Conservation (phyloP, 2,797 vertebrate species). For the Dendrocincla fuliginosa region DNA sequence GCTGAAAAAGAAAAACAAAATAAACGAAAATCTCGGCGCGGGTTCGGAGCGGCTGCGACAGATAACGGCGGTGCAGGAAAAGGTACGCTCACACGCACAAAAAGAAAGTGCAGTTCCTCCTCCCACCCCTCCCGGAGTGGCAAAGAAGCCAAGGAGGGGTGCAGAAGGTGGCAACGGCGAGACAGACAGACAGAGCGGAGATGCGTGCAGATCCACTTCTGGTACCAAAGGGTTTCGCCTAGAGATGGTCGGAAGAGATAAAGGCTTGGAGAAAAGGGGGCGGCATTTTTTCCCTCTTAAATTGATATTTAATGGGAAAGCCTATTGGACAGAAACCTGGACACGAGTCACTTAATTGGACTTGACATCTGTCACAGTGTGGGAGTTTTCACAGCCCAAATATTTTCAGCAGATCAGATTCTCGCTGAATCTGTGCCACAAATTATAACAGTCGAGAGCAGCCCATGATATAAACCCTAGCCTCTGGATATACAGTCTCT, state of each 20-base stretch:
- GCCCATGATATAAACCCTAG: conserved; percentile 64
- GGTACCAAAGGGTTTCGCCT: conserved; percentile 77
- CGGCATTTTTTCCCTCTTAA: conserved; percentile 72
- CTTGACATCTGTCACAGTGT: conserved; percentile 85
- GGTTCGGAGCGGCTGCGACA: conserved; percentile 52
- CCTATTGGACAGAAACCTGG: conserved; percentile 82
- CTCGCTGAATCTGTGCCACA: conserved; percentile 77
- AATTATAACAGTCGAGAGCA: conserved; percentile 74
- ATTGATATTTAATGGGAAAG: conserved; percentile 83
- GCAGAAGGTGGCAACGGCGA: conserved; percentile 40
- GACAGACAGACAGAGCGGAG: conserved; percentile 20
- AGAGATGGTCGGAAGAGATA: conserved; percentile 85
- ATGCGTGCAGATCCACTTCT: conserved; percentile 68
- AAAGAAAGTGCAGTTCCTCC: conserved; percentile 62
- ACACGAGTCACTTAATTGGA: conserved; percentile 82
- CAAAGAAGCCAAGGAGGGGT: conserved; percentile 46
- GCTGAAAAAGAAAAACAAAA: background rate
- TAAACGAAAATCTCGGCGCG: conserved; percentile 50
- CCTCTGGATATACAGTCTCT: conserved; percentile 54
- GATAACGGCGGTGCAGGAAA: conserved; percentile 32
- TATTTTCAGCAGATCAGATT: conserved; percentile 80
- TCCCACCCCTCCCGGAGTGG: conserved; percentile 50
- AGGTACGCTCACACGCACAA: conserved; percentile 35
- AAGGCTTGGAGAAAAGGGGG: conserved; percentile 77
- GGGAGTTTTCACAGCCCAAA: conserved; percentile 83